These are phyloP conservation scores for Drosophila atripex DNA, from an alignment of 2,888 invertebrate genomes.

Conservation along the genomic window DNA sequence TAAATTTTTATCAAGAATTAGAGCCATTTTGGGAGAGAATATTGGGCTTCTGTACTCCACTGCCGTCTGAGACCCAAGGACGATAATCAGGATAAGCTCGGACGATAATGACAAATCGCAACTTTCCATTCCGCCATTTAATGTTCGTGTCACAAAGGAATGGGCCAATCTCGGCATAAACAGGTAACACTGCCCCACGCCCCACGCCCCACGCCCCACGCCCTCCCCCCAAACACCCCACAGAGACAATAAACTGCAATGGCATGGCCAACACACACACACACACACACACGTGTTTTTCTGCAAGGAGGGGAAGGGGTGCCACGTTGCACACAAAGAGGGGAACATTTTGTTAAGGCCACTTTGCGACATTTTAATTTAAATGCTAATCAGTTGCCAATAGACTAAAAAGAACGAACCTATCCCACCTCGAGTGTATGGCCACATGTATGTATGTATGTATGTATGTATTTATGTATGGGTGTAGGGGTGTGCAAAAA, in stretches of 20 bases:
- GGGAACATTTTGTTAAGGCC: constrained; percentile 75
- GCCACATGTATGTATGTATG: constrained; percentile 6
- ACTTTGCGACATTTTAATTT: constrained; percentile 79
- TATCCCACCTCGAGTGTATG: constrained; percentile 36
- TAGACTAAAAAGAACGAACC: constrained; percentile 62
- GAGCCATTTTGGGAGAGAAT: no score
- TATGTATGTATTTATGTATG: constrained; percentile 7
- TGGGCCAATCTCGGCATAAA: constrained; percentile 65
- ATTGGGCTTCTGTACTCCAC: not conserved
- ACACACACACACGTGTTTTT: not conserved
- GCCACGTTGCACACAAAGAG: constrained; percentile 20
- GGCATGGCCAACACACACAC: constrained; percentile 15
- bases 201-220: no score
- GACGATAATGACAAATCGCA: constrained; percentile 26
- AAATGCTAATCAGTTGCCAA: constrained; percentile 78
- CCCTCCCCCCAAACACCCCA: not conserved
- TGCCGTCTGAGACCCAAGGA: not conserved
- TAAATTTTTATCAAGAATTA: no score
- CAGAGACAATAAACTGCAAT: constrained; percentile 64
- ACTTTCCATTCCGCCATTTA: constrained; percentile 19
- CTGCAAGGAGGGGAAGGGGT: not conserved
- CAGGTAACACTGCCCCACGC: constrained; percentile 51
- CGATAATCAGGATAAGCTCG: constrained; percentile 2
- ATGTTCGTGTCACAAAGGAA: constrained; percentile 55
- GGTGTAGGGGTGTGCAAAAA: constrained; percentile 24